Percentiles rank a stretch among this genome's conserved stretches.
phyloP scores from a whole-genome alignment of 2,888 invertebrate species.

The Cheilosia scutellata region DNA sequence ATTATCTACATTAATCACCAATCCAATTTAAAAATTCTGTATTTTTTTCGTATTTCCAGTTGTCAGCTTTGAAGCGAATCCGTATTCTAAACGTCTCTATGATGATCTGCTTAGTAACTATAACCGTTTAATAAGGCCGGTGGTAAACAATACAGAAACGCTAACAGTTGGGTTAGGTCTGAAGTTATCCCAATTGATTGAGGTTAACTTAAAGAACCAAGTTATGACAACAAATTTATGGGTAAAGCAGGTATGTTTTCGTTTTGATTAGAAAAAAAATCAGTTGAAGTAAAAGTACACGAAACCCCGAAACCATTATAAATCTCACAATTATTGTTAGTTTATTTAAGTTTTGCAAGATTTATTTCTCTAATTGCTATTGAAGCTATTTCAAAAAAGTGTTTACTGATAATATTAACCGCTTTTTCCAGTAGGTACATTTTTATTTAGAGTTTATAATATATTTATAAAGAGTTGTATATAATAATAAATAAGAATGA shows the following conservation, averaged over 20 bases:
- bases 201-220: conserved; percentile 96
- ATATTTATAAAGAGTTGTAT: too few relatives aligned
- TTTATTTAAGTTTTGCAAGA: too few relatives aligned
- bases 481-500: too few relatives aligned
- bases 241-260: conserved; percentile 92
- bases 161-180: conserved; percentile 96
- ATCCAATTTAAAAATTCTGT: not conserved
- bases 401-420: too few relatives aligned
- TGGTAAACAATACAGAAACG: conserved; percentile 96
- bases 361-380: too few relatives aligned
- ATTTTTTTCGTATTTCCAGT: conserved; percentile 76
- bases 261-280: not conserved
- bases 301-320: too few relatives aligned
- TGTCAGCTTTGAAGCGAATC: conserved; percentile 90
- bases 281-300: too few relatives aligned
- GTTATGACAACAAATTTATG: conserved; percentile 97
- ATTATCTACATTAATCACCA: too few relatives aligned
- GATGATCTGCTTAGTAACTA: conserved; percentile 98
- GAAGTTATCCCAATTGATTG: conserved; percentile 95
- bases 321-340: too few relatives aligned
- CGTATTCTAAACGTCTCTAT: conserved; percentile 96
- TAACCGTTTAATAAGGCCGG: conserved; percentile 97
- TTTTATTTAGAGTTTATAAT: too few relatives aligned
- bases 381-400: too few relatives aligned
- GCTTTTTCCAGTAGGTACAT: too few relatives aligned